Evolutionary conservation across 2,797 vertebrate genomes (phyloP).

Genomic region (Fundulus diaphanus): DNA sequence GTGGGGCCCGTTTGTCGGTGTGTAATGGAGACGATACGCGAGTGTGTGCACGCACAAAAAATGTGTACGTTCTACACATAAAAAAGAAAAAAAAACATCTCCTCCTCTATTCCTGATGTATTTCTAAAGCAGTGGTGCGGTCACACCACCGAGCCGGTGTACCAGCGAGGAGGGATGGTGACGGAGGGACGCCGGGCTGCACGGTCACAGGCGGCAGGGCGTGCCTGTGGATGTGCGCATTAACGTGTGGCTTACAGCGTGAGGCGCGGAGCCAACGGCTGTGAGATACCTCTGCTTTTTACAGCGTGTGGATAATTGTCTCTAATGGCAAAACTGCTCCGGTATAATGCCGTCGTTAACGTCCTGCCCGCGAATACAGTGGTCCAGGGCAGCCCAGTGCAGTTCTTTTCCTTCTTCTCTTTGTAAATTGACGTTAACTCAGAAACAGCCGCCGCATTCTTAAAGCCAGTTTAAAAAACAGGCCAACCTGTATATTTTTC

Average conservation of each 20-base stretch:
- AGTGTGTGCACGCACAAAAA: conserved; percentile 15
- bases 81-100: conserved; percentile 19
- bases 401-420: background rate
- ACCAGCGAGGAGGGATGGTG: conserved; percentile 9
- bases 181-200: conserved; percentile 7
- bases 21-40: conserved; percentile 1
- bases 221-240: conserved; percentile 37
- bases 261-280: background rate
- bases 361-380: conserved; percentile 21
- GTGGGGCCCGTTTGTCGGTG: conserved; percentile 43
- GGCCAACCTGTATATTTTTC: background rate
- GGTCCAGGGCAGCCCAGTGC: background rate
- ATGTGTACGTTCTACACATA: conserved; percentile 39
- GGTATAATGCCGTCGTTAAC: conserved; percentile 30
- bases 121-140: conserved; percentile 41
- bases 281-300: conserved; percentile 28
- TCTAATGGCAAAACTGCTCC: background rate
- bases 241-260: conserved; percentile 3
- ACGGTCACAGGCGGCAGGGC: conserved; percentile 17
- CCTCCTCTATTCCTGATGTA: conserved; percentile 43
- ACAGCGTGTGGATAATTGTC: conserved; percentile 31
- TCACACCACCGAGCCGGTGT: background rate
- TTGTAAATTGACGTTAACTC: background rate
- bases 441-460: background rate
- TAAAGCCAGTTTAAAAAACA: conserved; percentile 5